Evolutionary conservation across 2,888 invertebrate genomes (phyloP), one percentile per base, ranked within the genome.

Genomic region (Abscondita cerata): DNA sequence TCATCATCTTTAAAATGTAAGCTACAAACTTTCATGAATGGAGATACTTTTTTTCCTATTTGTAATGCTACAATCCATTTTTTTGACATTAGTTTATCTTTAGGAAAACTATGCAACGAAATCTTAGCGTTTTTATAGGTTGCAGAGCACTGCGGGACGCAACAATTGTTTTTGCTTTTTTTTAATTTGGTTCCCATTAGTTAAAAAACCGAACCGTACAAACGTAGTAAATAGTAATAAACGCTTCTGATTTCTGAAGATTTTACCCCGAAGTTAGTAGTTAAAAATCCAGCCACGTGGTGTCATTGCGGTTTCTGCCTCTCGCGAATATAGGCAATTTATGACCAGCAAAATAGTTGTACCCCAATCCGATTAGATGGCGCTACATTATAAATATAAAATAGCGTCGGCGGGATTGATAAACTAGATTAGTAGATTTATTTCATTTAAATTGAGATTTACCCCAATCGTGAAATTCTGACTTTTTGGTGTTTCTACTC

Each of bases 241-340:
- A n/a, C n/a, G n/a, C n/a, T n/a, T n/a, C n/a, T n/a, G n/a, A n/a
- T n/a, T n/a, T n/a, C n/a, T n/a, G n/a, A n/a, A n/a, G n/a, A 2
- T 41, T 41, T 41, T 41, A 41, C 41, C 41, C 41, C 41, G 41
- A n/a, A 15, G 3, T 9, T 41, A 41, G 11, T n/a, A 18, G 15
- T 41, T 41, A 41, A 15, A 38, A 41, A 8, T 41, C 16, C 16
- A 41, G 16, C 41, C 36, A 12, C 36, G 36, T n/a, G 36, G 36
- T 12, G 36, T 36, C 36, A 12, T 36, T n/a, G 36, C 36, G 3
- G 12, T 36, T 12, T 11, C 36, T 36, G 36, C 36, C n/a, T 36
- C 12, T 36, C 36, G 36, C 36, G 36, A 36, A 36, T 36, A 36
- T n/a, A n/a, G n/a, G n/a, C n/a, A n/a, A n/a, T n/a, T n/a, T n/a